phyloP scores from a whole-genome alignment of 2,888 invertebrate genomes.

The Sminthurinus aureus region DNA sequence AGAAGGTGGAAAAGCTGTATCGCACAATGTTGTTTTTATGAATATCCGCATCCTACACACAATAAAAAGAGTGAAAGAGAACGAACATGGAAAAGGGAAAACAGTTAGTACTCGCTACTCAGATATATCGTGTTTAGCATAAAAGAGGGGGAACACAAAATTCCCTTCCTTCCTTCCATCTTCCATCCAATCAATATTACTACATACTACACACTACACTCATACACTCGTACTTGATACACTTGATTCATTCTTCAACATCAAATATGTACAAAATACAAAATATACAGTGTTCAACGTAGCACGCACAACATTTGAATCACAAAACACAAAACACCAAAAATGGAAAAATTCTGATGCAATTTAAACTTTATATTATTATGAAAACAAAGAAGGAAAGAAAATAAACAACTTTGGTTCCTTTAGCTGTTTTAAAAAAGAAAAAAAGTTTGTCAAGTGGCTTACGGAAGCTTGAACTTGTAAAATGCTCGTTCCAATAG shows the following conservation, averaged over 20 bases:
- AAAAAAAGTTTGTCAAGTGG: neutral
- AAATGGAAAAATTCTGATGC: too few relatives aligned
- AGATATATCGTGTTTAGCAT: neutral
- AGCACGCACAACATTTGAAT: too few relatives aligned
- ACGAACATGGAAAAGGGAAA: neutral
- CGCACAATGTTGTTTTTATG: constrained; percentile 58
- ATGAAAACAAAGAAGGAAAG: neutral
- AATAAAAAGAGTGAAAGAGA: neutral
- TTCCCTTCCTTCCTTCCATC: neutral
- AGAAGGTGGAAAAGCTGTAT: constrained; percentile 59
- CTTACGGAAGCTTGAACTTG: constrained; percentile 61
- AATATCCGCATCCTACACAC: constrained; percentile 56
- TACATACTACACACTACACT: too few relatives aligned
- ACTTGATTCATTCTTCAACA: too few relatives aligned
- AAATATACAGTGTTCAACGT: too few relatives aligned
- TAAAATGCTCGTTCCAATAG: constrained; percentile 65
- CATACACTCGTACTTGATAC: too few relatives aligned
- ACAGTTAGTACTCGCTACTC: neutral
- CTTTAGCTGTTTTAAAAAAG: too few relatives aligned
- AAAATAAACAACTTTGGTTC: too few relatives aligned
- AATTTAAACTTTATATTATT: neutral
- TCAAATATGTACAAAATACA: too few relatives aligned
- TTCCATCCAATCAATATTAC: too few relatives aligned
- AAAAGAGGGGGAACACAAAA: neutral
- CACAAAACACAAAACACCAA: too few relatives aligned